Base-by-base conservation (phyloP, 1,140 invertebrate genomes). In the Atopsyche davidsoni region DNA sequence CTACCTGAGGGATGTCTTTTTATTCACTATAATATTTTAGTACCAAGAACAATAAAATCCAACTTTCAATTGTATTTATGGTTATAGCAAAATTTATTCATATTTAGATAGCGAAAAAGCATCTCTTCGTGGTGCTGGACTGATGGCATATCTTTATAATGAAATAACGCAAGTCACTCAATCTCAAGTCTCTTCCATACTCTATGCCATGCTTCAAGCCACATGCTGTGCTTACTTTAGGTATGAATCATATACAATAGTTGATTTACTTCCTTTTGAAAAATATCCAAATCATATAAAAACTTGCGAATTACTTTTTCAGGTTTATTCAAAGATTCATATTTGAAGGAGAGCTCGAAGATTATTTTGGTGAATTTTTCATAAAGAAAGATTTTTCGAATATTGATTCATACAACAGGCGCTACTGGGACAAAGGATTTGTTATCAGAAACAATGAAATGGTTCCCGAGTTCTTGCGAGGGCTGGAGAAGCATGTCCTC, bases 291-390 rank as follows among this genome's bases (percentile, higher is more conserved):
- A 23, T 24, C n/a, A 3, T 41, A 7, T 38, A 7, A 19, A 16
- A 38, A 14, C 13, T 38, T 38, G 6, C 13, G 35, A 16, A 38
- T 43, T 46, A 14, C 10, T 48, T 47, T 67, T 66, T 1, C 46
- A 80, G 79, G 54, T 76, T 80, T 49, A 69, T 82, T n/a, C 72
- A 80, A 59, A 68, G 73, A 50, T 82, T 79, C 69, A 74, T 82
- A 56, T 82, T 82, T 47, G 77, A 81, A 61, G 80, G 80, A 1
- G 69, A 73, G 46, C 66, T 78, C 24, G 71, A 79, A 13, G 79
- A 81, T 54, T 53, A 67, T 41, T 77, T 74, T 39, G 72, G 74
- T 43, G 79, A 82, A 58, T 82, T 82, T 55, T 81, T 81, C 64
- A 80, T 82, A 43, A 69, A 72, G 51, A 70, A 72, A 25, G 70